Conservation (phyloP, 2,113 vertebrate genomes). For the Isurus oxyrinchus region DNA sequence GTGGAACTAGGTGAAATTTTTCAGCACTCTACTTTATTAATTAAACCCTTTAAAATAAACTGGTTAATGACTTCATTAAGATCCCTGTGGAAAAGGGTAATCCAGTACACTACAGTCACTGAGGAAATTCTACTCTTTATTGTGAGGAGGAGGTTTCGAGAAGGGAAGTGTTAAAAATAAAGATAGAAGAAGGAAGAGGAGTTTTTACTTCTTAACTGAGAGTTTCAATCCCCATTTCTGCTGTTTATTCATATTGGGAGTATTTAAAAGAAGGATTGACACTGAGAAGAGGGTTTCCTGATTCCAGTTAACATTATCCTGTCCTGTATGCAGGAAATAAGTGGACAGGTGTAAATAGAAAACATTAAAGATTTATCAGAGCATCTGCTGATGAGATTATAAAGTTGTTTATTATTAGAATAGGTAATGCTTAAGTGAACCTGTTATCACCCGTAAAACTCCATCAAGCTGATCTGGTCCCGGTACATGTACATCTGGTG, state of each 20-base stretch:
- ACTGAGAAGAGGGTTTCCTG: neutral
- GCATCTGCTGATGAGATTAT: constrained; percentile 34
- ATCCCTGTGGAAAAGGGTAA: neutral
- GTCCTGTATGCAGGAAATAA: constrained; percentile 22
- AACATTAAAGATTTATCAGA: constrained; percentile 36
- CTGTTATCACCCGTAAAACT: constrained; percentile 37
- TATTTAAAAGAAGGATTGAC: constrained; percentile 25
- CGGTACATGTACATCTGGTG: constrained; percentile 32
- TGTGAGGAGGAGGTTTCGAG: neutral
- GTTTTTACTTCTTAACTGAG: neutral
- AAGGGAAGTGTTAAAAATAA: neutral
- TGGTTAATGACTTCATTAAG: neutral
- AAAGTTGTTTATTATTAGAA: constrained; percentile 37
- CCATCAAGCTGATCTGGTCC: constrained; percentile 33
- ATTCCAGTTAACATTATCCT: constrained; percentile 13
- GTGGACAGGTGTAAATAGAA: constrained; percentile 37
- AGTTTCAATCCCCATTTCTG: neutral
- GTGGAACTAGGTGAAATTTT: neutral
- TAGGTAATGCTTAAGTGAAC: constrained; percentile 35
- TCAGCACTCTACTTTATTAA: neutral
- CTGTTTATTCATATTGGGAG: neutral
- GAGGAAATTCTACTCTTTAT: neutral
- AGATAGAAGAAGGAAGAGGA: neutral
- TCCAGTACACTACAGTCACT: neutral
- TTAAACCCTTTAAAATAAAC: neutral